Evolutionary conservation across 2,113 vertebrate genomes (phyloP), one percentile per base, ranked within the genome.

Genomic region (Campylomormyrus numenius): DNA sequence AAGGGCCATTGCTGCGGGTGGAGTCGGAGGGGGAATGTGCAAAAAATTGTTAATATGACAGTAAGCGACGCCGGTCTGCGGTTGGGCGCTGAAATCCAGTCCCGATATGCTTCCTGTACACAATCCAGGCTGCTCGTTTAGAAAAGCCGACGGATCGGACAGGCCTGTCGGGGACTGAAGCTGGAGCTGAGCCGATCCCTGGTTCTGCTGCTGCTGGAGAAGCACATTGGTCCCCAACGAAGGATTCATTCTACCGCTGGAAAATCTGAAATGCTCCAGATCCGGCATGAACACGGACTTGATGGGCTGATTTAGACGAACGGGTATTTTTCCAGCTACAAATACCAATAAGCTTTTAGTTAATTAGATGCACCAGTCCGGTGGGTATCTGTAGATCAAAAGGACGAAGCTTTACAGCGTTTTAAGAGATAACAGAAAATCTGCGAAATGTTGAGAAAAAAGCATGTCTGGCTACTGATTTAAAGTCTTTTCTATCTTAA

Each of bases 1-100:
- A 48, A 99, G 95, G 13, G 97, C 98, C 97, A 98, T 97, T 93
- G 98, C 97, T 88, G 96, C 97, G 2, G 97, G 97, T 0, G 97
- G 97, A 24, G 95, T 93, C 49, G 94, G 90, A 90, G 92, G 90
- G 1, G 92, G 90, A 85, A 93, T 87, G 92, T 93, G 89, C 89
- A 94, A 52, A 58, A 62, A 24, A 90, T 95, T 13, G 89, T 88
- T 91, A 56, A 92, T n/a, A 42, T 91, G 90, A 35, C 90, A 90
- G 91, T 91, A 94, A 49, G 92, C 58, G 56, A 93, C 92, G 45
- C 92, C 92, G 89, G 91, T 93, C 89, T 89, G 90, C 93, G 93
- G 53, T 92, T 88, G 90, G 88, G 91, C 70, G 86, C 92, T 90
- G 91, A 94, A 93, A 53, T 95, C 93, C 88, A 84, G 94, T 89